Percentiles rank a stretch among this genome's conserved stretches.
Conservation (phyloP, 2,113 vertebrate species). For the Panurus biarmicus region DNA sequence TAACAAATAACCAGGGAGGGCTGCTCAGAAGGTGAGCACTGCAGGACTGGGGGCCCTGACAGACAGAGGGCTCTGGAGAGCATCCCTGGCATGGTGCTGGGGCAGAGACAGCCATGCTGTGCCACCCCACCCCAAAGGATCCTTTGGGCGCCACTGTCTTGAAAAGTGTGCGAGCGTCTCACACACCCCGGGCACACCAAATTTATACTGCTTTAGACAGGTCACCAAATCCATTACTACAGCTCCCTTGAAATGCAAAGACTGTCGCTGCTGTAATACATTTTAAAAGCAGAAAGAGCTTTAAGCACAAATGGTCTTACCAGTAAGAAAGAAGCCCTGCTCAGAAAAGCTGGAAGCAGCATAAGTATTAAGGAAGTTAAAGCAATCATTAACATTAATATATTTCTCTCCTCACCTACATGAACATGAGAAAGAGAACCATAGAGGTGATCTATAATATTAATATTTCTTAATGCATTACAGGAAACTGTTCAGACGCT, state of each 20-base stretch:
- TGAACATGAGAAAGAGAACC: background rate
- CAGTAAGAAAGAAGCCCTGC: background rate
- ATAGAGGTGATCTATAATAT: slow-evolving; percentile 24
- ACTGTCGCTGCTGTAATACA: background rate
- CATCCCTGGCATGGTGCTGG: background rate
- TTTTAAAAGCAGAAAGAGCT: background rate
- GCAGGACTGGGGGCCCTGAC: fast-evolving
- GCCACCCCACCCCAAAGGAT: background rate
- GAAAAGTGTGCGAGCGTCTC: background rate
- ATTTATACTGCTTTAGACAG: background rate
- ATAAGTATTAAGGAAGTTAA: background rate
- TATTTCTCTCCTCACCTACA: background rate
- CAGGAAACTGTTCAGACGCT: background rate
- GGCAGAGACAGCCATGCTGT: background rate
- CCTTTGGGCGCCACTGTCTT: background rate
- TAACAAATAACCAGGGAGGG: background rate
- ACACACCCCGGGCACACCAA: background rate
- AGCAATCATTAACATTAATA: background rate
- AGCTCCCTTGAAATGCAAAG: background rate
- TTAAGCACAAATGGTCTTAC: background rate
- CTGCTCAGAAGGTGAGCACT: background rate
- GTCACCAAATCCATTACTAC: background rate
- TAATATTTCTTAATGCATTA: slow-evolving; percentile 20
- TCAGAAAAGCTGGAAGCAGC: slow-evolving; percentile 5
- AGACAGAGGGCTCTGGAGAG: background rate